phyloP scores from a whole-genome alignment of 2,113 vertebrate species.

The Damaliscus lunatus region DNA sequence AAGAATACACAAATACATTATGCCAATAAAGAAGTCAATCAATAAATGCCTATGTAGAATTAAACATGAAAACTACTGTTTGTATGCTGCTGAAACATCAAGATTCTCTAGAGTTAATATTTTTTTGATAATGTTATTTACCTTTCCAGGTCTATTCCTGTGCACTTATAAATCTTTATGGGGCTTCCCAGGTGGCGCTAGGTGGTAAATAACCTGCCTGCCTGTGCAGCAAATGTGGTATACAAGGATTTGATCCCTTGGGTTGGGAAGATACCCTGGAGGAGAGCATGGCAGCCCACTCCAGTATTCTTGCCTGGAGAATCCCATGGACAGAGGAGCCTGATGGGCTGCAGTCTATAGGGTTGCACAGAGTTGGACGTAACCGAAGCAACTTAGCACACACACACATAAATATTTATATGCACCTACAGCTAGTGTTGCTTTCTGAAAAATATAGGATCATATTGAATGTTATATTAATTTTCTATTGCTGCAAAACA shows the following conservation, averaged over 20 bases:
- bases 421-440: not conserved
- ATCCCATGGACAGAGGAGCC: not conserved
- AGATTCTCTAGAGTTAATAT: not conserved
- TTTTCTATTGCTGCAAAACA: not conserved
- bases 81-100: not conserved
- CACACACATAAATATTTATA: not conserved
- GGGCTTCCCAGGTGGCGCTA: not conserved
- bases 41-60: not conserved
- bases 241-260: not conserved
- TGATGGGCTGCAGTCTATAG: not conserved
- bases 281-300: not conserved
- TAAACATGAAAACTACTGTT: not conserved
- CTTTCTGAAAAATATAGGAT: not conserved
- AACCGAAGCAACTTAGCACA: not conserved
- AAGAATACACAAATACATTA: not conserved
- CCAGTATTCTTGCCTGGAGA: not conserved
- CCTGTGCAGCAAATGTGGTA: not conserved
- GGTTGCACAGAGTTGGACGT: not conserved
- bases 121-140: not conserved
- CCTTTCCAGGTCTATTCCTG: not conserved
- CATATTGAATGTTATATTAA: not conserved
- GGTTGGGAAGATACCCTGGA: not conserved
- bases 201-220: not conserved
- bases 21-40: not conserved
- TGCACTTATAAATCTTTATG: not conserved